Evolutionary conservation across 2,888 invertebrate genomes (phyloP), one percentile per base, ranked within the genome.

Genomic region (Lithodes maja): DNA sequence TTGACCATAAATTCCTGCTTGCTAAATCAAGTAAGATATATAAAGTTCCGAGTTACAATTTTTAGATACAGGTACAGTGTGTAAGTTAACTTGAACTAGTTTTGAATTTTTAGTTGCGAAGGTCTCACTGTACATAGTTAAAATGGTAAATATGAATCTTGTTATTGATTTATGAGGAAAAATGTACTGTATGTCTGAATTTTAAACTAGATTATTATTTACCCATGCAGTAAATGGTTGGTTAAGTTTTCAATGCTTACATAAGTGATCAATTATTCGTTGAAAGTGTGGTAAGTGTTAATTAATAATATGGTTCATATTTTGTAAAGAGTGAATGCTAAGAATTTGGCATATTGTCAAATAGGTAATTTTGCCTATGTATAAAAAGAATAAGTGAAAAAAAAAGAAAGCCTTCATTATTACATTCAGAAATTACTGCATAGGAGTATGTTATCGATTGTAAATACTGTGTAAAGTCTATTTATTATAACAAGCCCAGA

Each of bases 321-420:
- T 61, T 61, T 61, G 61, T 61, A 61, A 61, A 61, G 61, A 61
- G 12, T 61, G 61, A 12, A 61, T 61, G 61, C 61, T 7, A 12
- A 61, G 61, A 61, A 61, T 61, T 61, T 61, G 61, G 61, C 61
- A 61, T 61, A 61, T 61, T 61, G 61, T 61, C 61, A 61, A 61
- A 61, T 61, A 61, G 61, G 5, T 61, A 12, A 61, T 61, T 5
- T 7, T 7, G 12, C 61, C 12, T 61, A 61, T 7, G 7, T 61
- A 5, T 61, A 12, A 61, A 61, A 61, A 61, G 7, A 12, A 61
- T 7, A 61, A 61, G 12, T 7, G 61, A 61, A 61, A 12, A 61
- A 61, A 61, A 61, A 61, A 61, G 12, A 61, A 61, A 61, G 61
- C 33, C 80, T 54, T 80, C 50, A 71, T 77, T 52, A n/a, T 7